Evolutionary conservation across 2,113 vertebrate genomes (phyloP).

Genomic region (Paratilapia polleni): DNA sequence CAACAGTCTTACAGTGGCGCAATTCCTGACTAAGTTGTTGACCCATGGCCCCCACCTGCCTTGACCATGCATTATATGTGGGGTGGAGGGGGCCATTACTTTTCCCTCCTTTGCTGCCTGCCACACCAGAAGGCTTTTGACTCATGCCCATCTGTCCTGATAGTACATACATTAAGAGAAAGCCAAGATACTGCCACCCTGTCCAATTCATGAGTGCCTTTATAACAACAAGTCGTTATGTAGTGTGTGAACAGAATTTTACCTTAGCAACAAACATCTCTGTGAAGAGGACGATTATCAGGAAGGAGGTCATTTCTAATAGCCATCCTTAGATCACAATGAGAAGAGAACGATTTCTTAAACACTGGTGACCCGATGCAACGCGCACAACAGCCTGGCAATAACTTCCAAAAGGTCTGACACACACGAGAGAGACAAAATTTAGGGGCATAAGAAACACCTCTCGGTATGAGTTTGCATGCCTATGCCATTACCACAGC

Average conservation of each 20-base stretch:
- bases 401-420: slow-evolving; percentile 17
- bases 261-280: slow-evolving; percentile 48
- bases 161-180: slow-evolving; percentile 77
- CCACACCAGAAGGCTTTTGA: slow-evolving; percentile 83
- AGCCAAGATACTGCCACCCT: slow-evolving; percentile 71
- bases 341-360: background rate
- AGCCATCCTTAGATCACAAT: slow-evolving; percentile 1
- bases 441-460: slow-evolving; percentile 28
- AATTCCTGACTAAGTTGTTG: slow-evolving; percentile 80
- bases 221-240: slow-evolving; percentile 45
- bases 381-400: background rate
- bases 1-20: slow-evolving; percentile 76
- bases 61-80: slow-evolving; percentile 71
- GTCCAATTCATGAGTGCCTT: slow-evolving; percentile 60
- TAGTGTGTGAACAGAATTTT: slow-evolving; percentile 47
- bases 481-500: slow-evolving; percentile 52
- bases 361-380: background rate
- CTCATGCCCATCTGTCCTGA: slow-evolving; percentile 83
- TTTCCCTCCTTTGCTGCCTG: slow-evolving; percentile 62
- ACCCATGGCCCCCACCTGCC: slow-evolving; percentile 81
- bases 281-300: background rate
- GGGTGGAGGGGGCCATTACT: slow-evolving; percentile 48
- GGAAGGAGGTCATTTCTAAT: slow-evolving; percentile 8
- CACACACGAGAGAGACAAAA: slow-evolving; percentile 7
- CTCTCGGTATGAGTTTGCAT: slow-evolving; percentile 32